These are phyloP conservation scores for Scartelaos histophorus DNA, from an alignment of 2,113 vertebrate species.

Conservation along the genomic window DNA sequence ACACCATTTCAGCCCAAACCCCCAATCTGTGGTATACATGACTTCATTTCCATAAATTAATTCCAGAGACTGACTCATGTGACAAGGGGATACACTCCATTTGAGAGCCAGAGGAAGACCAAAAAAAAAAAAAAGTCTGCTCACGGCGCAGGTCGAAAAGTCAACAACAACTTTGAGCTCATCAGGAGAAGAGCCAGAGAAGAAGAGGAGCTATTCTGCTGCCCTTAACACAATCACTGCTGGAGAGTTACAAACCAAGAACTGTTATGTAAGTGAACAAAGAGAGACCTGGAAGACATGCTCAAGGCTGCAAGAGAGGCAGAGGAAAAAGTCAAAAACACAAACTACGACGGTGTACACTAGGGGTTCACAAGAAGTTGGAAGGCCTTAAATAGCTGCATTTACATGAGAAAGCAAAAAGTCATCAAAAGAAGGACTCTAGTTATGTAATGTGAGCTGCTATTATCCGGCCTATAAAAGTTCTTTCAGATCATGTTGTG, in stretches of 20 bases:
- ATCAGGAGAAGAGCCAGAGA: constrained; percentile 37
- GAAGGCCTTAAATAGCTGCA: constrained; percentile 34
- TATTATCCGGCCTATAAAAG: not conserved
- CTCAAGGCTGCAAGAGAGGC: constrained; percentile 31
- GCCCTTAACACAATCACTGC: constrained; percentile 29
- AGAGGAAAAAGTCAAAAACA: constrained; percentile 34
- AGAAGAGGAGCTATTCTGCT: constrained; percentile 51
- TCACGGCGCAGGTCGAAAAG: constrained; percentile 45
- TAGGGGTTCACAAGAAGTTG: constrained; percentile 31
- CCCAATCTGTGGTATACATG: constrained; percentile 21
- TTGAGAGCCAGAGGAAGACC: constrained; percentile 9
- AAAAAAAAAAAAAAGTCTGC: constrained; percentile 12
- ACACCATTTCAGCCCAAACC: constrained; percentile 25
- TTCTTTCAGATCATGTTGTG: not conserved
- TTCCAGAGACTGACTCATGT: constrained; percentile 41
- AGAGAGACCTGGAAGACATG: constrained; percentile 50
- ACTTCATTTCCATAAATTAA: constrained; percentile 57
- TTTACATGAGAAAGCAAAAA: not conserved
- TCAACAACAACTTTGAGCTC: constrained; percentile 61
- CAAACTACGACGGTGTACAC: constrained; percentile 13
- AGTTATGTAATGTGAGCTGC: constrained; percentile 13
- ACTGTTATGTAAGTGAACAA: constrained; percentile 62
- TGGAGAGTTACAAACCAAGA: constrained; percentile 53
- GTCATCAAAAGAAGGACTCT: not conserved
- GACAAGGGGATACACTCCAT: constrained; percentile 33